Evolutionary conservation across 2,113 vertebrate species (phyloP), one percentile per base, ranked within the genome.

Genomic region (Heteronetta atricapilla): DNA sequence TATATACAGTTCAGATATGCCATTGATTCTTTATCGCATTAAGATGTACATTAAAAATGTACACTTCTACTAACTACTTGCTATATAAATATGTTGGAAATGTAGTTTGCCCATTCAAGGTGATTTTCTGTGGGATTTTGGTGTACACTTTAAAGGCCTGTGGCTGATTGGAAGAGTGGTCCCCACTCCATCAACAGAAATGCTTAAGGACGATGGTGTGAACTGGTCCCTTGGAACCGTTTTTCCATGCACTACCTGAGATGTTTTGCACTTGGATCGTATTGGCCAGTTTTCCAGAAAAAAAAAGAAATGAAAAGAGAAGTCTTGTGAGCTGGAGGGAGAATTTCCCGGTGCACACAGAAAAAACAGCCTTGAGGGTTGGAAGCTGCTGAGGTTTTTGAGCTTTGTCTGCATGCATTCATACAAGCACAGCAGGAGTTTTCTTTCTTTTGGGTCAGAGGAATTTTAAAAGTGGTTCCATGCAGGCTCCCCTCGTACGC

Each of bases 341-440:
- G 74, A 87, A 84, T 93, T 95, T 95, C 92, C 92, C 83, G 55
- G 95, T 97, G 96, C 94, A 96, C 95, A 88, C 95, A 95, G 86
- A 92, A 96, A 96, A 96, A 88, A 2, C 92, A 92, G 95, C 92
- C 94, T 96, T 89, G 94, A 96, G 95, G 94, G 94, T 42, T 96
- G 93, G 92, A 96, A 93, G 95, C 92, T 94, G 93, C 84, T 93
- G 93, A 96, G 62, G 84, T 68, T 95, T 95, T 75, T 94, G 96
- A 89, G 86, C 94, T 95, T 94, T 96, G 96, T 94, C 92, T 95
- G 83, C 50, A 52, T 34, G 93, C 94, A 95, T 97, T 97, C 96
- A 97, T 95, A 91, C 81, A 95, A 94, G 92, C 93, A 95, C 94
- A 96, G 93, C 95, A 96, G 94, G 94, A 94, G 92, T 86, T 92